Evolutionary conservation across 2,797 vertebrate species (phyloP).

Genomic region (Ciconia nigra): DNA sequence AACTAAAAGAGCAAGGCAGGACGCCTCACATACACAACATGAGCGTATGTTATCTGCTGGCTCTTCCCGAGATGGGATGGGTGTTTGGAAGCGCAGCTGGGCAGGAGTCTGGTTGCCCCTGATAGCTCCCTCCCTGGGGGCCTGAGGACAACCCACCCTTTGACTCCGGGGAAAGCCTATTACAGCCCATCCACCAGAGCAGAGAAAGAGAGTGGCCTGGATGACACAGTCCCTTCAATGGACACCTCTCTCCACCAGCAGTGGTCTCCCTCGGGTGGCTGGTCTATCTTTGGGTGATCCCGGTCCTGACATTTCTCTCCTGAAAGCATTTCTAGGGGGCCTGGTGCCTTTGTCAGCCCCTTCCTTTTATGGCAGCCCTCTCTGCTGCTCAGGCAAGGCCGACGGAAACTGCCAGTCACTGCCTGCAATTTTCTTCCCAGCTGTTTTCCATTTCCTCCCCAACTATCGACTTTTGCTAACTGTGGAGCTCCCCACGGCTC

Average conservation of each 20-base stretch:
- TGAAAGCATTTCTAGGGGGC: neutral
- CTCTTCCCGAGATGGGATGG: accelerated
- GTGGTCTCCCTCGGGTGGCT: neutral
- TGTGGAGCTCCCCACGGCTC: neutral
- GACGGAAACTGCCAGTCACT: neutral
- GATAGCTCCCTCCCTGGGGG: accelerated
- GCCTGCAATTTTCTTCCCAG: neutral
- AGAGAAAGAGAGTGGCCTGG: neutral
- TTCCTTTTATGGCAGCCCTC: neutral
- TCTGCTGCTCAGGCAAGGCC: neutral
- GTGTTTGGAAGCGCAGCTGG: accelerated
- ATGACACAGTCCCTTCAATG: neutral
- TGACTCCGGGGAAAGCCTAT: neutral
- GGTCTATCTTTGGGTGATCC: neutral
- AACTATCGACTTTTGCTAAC: neutral
- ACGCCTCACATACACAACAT: accelerated
- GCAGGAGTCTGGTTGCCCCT: neutral
- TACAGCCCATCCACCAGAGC: neutral
- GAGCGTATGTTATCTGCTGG: accelerated
- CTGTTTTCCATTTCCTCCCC: neutral
- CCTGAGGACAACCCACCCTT: neutral
- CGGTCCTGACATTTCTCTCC: neutral
- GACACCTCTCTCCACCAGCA: neutral
- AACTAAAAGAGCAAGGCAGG: neutral
- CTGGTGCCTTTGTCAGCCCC: neutral